Conservation (phyloP, 2,113 vertebrate genomes). For the Epinephelus lanceolatus region DNA sequence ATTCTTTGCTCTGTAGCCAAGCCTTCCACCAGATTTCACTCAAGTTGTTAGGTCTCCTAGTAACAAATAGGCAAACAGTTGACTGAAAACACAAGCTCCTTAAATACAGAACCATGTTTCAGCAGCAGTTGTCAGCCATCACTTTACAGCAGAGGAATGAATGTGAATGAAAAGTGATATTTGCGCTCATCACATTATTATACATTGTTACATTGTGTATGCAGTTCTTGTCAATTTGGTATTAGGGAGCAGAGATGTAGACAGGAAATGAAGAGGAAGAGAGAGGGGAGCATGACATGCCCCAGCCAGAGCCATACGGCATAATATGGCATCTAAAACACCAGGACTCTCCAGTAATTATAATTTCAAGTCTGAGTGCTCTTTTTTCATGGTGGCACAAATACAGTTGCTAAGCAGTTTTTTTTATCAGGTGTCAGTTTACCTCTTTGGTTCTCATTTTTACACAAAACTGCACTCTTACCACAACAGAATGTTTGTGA, state of each 20-base stretch:
- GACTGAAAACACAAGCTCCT: neutral
- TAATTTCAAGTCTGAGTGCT: neutral
- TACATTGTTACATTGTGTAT: too few relatives aligned
- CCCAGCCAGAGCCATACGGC: neutral
- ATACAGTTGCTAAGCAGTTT: neutral
- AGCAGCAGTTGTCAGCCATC: neutral
- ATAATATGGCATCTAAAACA: neutral
- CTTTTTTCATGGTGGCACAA: neutral
- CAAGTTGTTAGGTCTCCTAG: neutral
- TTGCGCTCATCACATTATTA: too few relatives aligned
- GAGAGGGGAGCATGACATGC: neutral
- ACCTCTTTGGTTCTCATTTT: neutral
- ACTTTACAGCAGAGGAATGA: neutral
- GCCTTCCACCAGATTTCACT: too few relatives aligned
- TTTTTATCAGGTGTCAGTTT: neutral
- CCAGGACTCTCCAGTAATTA: neutral
- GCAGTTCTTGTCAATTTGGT: neutral
- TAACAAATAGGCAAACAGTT: constrained; percentile 1
- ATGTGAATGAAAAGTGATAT: too few relatives aligned
- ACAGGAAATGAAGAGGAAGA: neutral
- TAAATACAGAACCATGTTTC: neutral
- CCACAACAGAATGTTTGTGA: too few relatives aligned
- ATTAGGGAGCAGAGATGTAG: neutral
- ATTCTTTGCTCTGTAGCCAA: neutral
- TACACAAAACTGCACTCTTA: too few relatives aligned